phyloP scores from a whole-genome alignment of 2,888 invertebrate species.

The Saturnia pavonia region DNA sequence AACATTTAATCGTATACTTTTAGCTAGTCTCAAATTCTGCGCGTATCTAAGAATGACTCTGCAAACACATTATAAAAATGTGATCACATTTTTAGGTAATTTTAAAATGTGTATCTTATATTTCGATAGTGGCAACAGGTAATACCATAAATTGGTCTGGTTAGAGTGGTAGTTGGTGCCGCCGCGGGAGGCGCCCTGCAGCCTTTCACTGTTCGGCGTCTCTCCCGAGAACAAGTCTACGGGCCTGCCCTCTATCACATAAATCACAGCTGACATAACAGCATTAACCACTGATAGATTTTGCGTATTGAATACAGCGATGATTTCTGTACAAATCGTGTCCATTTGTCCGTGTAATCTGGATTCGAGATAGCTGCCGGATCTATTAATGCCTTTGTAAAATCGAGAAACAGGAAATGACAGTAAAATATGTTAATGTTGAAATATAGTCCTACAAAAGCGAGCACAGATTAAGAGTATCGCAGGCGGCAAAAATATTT shows the following conservation, averaged over 20 bases:
- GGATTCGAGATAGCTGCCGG: slow-evolving; percentile 9
- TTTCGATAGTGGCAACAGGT: slow-evolving; percentile 28
- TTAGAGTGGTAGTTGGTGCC: slow-evolving; percentile 35
- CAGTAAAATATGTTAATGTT: slow-evolving; percentile 15
- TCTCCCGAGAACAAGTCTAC: slow-evolving; percentile 49
- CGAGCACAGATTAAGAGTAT: not conserved
- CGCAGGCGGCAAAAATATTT: not conserved
- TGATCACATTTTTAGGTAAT: not conserved
- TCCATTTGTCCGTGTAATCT: slow-evolving; percentile 19
- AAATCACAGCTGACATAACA: slow-evolving; percentile 61
- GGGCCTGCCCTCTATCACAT: slow-evolving; percentile 52
- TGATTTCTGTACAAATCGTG: slow-evolving; percentile 32
- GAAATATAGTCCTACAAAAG: not conserved
- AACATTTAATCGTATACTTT: not conserved
- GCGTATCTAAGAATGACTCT: not conserved
- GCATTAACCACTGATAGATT: slow-evolving; percentile 61
- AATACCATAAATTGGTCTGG: slow-evolving; percentile 20
- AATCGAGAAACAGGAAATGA: slow-evolving; percentile 10
- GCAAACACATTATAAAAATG: not conserved
- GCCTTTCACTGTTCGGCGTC: slow-evolving; percentile 56
- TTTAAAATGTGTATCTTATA: not conserved
- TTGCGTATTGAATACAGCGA: slow-evolving; percentile 45
- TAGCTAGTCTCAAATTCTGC: not conserved
- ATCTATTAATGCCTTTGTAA: slow-evolving; percentile 12
- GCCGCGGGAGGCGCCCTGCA: slow-evolving; percentile 68